Evolutionary conservation across 2,888 invertebrate species (phyloP), one percentile per base, ranked within the genome.

Genomic region (Coenonympha arcania): DNA sequence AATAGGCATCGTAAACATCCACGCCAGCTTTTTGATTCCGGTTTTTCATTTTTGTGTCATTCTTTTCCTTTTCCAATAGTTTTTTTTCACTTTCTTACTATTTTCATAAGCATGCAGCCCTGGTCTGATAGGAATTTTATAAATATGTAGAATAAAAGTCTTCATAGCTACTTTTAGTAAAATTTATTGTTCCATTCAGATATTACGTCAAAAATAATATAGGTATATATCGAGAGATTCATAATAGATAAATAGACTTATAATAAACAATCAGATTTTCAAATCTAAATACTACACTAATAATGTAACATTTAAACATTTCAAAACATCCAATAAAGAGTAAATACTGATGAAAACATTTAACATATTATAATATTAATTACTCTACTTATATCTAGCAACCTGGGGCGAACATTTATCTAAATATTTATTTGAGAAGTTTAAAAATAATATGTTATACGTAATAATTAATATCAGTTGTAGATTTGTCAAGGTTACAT

Each of bases 291-390:
- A 69, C 83, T 76, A 79, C 75, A 64, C 66, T 73, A 76, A 69
- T 63, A 68, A 67, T 68, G 66, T 69, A 72, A 79, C 77, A 79
- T 76, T 73, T 71, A 76, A 62, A 71, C 65, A 68, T 65, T 72
- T 68, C 57, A 68, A 79, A 76, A 75, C 77, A 72, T 73, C 63
- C 50, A 58, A 54, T 49, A 58, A 54, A 54, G 48, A 74, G 72
- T 60, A 59, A 84, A 80, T 76, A 80, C 79, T 81, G 78, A 69
- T 77, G 63, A 74, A 63, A 79, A 81, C 76, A 80, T 80, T 75
- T 71, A 80, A 83, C 79, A 81, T 70, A 80, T 78, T 73, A 63
- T 64, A 68, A 69, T 71, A n/a, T n/a, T n/a, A n/a, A n/a, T n/a
- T n/a, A 44, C 66, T 64, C 64, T 66, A 66, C 52, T 57, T 63